These are phyloP conservation scores for Delphinapterus leucas DNA, from an alignment of 2,113 vertebrate genomes.

Conservation along the genomic window DNA sequence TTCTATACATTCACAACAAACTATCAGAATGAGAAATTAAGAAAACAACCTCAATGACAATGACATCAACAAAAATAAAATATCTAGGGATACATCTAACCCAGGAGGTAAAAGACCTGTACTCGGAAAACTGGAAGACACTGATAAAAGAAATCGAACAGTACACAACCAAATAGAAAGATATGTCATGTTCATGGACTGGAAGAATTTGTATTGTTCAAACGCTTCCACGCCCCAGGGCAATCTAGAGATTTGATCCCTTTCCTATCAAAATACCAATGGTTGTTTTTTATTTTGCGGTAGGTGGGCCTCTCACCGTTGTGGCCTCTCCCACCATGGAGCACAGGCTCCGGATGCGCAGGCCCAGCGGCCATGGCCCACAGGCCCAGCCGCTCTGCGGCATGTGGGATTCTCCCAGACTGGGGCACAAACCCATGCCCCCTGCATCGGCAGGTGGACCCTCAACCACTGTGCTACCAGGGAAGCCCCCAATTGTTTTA, in stretches of 20 bases:
- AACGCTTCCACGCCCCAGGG: neutral
- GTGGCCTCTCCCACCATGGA: too few species aligned
- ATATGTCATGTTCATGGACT: neutral
- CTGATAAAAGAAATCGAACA: neutral
- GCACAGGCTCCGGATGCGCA: too few species aligned
- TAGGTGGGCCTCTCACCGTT: rapidly evolving
- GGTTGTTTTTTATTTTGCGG: neutral
- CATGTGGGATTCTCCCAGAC: too few species aligned
- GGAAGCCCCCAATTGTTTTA: neutral
- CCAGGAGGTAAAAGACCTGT: neutral
- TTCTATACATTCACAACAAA: neutral
- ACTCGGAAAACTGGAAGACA: neutral
- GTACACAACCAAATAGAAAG: neutral
- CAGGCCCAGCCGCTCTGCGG: rapidly evolving
- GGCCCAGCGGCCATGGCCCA: too few species aligned
- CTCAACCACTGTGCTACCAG: too few species aligned
- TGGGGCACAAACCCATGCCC: rapidly evolving
- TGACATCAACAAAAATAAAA: neutral
- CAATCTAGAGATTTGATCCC: neutral
- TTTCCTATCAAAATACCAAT: neutral
- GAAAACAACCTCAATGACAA: neutral
- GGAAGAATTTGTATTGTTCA: neutral
- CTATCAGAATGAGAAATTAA: neutral
- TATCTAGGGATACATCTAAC: neutral
- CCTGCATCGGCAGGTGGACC: too few species aligned